These are phyloP conservation scores for Coturnix japonica DNA, from an alignment of 2,113 vertebrate genomes.

Conservation along the genomic window DNA sequence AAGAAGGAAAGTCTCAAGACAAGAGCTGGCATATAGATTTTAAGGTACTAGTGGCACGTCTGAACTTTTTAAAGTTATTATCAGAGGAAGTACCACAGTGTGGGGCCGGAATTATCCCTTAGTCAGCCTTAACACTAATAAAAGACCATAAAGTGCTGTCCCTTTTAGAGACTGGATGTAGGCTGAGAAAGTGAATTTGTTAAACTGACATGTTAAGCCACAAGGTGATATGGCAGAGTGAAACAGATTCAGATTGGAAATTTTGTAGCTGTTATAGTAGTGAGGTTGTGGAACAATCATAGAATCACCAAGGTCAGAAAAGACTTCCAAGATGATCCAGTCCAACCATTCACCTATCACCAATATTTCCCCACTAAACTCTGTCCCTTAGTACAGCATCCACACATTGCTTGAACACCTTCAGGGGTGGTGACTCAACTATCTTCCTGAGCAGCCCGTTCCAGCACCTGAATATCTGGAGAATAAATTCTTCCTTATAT, in stretches of 20 bases:
- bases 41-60: neutral
- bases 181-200: neutral
- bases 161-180: neutral
- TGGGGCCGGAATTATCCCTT: neutral
- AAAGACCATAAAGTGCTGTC: neutral
- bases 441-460: no score
- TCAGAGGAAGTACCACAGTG: neutral
- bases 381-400: no score
- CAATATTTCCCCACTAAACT: no score
- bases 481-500: no score
- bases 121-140: neutral
- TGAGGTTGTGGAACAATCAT: neutral
- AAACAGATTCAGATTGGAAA: neutral
- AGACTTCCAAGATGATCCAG: no score
- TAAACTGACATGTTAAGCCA: neutral
- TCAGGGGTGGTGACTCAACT: no score
- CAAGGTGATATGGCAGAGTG: neutral
- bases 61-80: neutral
- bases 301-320: no score
- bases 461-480: no score
- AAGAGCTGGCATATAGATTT: neutral
- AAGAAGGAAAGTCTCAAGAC: neutral
- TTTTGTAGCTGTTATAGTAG: neutral
- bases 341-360: no score
- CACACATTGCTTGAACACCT: no score